Evolutionary conservation across 2,888 invertebrate genomes (phyloP), one percentile per base, ranked within the genome.

Genomic region (Parasteatoda lunata): DNA sequence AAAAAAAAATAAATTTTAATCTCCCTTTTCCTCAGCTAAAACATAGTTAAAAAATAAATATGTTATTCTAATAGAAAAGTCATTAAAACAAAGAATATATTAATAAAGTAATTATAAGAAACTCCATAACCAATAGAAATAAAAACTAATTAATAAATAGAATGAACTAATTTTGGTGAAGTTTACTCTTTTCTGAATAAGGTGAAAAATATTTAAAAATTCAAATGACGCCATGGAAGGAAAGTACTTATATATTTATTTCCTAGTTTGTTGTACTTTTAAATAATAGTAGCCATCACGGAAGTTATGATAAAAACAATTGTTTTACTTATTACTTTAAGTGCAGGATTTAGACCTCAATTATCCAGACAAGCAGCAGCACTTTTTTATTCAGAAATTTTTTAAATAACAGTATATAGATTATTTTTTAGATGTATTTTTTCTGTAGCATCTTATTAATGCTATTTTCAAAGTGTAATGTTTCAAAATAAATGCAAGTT

Each of bases 181-280:
- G 30, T 30, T 30, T 1, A 30, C 30, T 30, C 30, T 30, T 30
- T 30, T 30, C 30, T 30, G 0, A n/a, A n/a, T n/a, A n/a, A n/a
- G 69, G 81, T 68, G 68, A 45, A 59, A 81, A 75, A 81, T 81
- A 75, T 81, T 81, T 75, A 75, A 75, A 81, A 81, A 81, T 75
- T 75, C 73, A 81, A n/a, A 68, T 47, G 49, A 9, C 48, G 66
- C 73, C 45, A 6, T 54, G 15, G 47, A 54, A 7, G 45, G 65
- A 13, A 73, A 73, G 66, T 81, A 49, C 75, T 81, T 68, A 75
- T 48, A 75, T 81, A 75, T 75, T 81, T 75, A 75, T 81, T 81
- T 71, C 64, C 54, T 70, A 71, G 69, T 52, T 72, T 52, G 52
- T 81, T 81, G 73, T 81, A 75, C 69, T 81, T 81, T 73, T 69